Conservation (phyloP, 2,113 vertebrate genomes). For the Polypterus bichir region DNA sequence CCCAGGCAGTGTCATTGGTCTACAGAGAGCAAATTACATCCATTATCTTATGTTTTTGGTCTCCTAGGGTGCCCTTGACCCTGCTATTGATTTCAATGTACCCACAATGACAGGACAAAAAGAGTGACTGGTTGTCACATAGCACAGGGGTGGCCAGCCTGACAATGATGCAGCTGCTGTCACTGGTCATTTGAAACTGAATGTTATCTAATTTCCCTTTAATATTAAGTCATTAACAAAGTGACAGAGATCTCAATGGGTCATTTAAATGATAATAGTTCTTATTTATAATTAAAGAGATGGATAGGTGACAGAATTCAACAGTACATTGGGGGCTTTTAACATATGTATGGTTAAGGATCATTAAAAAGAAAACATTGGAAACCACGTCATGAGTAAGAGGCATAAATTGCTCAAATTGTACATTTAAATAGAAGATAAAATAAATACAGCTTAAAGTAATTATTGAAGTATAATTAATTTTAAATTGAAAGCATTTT, state of each 20-base stretch:
- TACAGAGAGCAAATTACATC: neutral
- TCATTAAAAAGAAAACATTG: neutral
- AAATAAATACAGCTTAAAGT: too few relatives aligned
- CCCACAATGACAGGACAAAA: constrained; percentile 1
- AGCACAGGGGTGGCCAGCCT: constrained; percentile 1
- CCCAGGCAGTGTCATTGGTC: neutral
- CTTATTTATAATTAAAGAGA: constrained; percentile 28
- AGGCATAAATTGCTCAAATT: too few relatives aligned
- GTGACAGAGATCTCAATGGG: constrained; percentile 26
- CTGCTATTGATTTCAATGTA: neutral
- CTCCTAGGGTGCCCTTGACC: neutral
- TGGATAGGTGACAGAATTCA: constrained; percentile 17
- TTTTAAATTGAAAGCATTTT: too few relatives aligned
- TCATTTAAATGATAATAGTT: constrained; percentile 28
- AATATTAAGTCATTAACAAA: constrained; percentile 24
- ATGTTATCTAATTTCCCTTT: constrained; percentile 37
- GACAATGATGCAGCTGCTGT: constrained; percentile 35
- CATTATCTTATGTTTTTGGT: neutral
- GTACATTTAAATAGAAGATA: too few relatives aligned
- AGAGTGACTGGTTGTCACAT: neutral
- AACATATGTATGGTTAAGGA: constrained; percentile 27
- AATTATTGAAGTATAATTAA: too few relatives aligned
- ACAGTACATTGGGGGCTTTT: constrained; percentile 16
- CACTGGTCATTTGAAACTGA: constrained; percentile 38
- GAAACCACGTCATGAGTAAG: neutral